Evolutionary conservation across 2,888 invertebrate genomes (phyloP).

Genomic region (Cosmia pyralina): DNA sequence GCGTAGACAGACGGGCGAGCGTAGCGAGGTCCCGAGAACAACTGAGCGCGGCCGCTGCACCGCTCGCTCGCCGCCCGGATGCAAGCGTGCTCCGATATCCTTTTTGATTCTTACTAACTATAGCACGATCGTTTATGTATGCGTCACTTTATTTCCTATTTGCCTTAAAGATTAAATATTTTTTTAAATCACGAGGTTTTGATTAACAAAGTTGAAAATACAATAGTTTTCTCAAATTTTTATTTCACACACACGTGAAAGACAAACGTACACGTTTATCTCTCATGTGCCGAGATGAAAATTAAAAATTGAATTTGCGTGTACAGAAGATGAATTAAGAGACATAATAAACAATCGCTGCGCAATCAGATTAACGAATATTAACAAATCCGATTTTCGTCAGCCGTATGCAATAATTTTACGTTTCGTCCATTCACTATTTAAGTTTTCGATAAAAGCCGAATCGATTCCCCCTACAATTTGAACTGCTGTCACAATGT

Average conservation of each 20-base stretch:
- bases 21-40: constrained; percentile 73
- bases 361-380: constrained; percentile 49
- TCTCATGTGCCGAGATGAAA: neutral
- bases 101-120: constrained; percentile 70
- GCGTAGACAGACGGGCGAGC: constrained; percentile 71
- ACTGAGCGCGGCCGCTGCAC: constrained; percentile 78
- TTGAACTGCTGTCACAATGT: constrained; percentile 51
- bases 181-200: neutral
- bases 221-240: no score
- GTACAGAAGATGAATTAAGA: constrained; percentile 15
- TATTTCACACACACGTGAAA: no score
- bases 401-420: constrained; percentile 44
- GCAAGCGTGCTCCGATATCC: constrained; percentile 69
- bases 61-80: constrained; percentile 69
- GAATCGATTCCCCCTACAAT: constrained; percentile 57
- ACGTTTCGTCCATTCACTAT: constrained; percentile 33
- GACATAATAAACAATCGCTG: constrained; percentile 31
- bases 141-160: constrained; percentile 33
- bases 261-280: neutral
- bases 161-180: neutral
- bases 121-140: constrained; percentile 55
- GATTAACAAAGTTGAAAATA: no score
- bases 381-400: constrained; percentile 51
- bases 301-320: constrained; percentile 18
- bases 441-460: constrained; percentile 53